Base-by-base conservation (phyloP, 2,888 invertebrate genomes). In the Napeogenes sylphis region DNA sequence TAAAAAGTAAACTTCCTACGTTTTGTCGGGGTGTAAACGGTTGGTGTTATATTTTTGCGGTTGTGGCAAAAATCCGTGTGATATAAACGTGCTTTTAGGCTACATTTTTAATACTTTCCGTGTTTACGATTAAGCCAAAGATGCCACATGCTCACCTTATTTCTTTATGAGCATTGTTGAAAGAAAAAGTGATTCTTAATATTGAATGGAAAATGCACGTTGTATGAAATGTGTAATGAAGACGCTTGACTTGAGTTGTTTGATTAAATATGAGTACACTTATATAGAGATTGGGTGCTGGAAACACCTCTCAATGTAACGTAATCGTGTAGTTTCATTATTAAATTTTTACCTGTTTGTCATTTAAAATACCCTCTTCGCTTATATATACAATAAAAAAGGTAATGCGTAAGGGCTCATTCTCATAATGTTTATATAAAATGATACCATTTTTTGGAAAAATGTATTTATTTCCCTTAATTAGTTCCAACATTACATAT, bases 41-140 rank as follows among this genome's bases (percentile, higher is more conserved):
- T 45, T 4, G 42, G 21, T 38, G 14, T 56, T 42, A 21, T 42
- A 56, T 35, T 38, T 42, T 42, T 42, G 14, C 35, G 42, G 38
- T 42, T 42, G 42, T 21, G 42, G 35, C 21, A 56, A 42, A 35
- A 45, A 21, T 30, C 42, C 55, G 62, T 57, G 56, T 45, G 56
- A 61, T 67, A 59, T 67, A 63, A 59, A 63, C 55, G 35, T 21
- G 54, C 33, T 56, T 54, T 55, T 54, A 45, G 58, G 54, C 45
- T 59, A 63, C 64, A 67, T 61, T 63, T 67, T 65, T 65, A 65
- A 67, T 63, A 65, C 51, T 32, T 13, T 42, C 53, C 51, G 42
- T 45, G 51, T 45, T 30, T 55, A 35, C 56, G 58, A 56, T 62
- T 62, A 61, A 53, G 56, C 38, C 58, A 55, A 67, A 65, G 62